Evolutionary conservation across 1,140 invertebrate species (phyloP), one percentile per base, ranked within the genome.

Genomic region (Grapholita molesta): DNA sequence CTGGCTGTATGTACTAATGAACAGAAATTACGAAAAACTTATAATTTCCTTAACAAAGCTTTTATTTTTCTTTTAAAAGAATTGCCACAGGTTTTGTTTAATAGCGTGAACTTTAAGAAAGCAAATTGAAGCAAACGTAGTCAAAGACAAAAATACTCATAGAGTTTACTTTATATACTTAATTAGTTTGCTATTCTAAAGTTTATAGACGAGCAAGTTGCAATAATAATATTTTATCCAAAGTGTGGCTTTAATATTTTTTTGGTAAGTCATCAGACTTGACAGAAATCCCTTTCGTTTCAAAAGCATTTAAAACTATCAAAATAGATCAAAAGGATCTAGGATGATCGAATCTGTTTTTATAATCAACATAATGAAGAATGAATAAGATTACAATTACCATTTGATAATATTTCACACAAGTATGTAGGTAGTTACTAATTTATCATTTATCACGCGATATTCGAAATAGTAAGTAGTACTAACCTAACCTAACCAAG

Each of bases 1-100:
- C 80, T 83, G 80, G 84, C 88, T 84, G 85, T 88, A 89, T 65
- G 21, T 65, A 38, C 28, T 61, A 61, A 61, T 61, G 55, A 61
- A 61, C 55, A 61, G 55, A 61, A 61, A 61, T 61, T 30, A 61
- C 28, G 55, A 61, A 61, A 61, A 15, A 12, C n/a, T 32, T 66
- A 66, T 24, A 66, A 66, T 25, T 66, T 32, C n/a, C n/a, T 66
- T 61, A 61, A 61, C 55, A 61, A 48, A 61, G 55, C 28, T 61
- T 32, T 61, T 30, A 61, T 61, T 61, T 15, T n/a, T 30, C n/a
- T 61, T 57, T 28, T 55, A 25, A 2, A 61, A 61, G 55, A 61
- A 48, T 21, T 48, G 21, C 18, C 21, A 21, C 30, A 61, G 55
- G 55, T 61, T 61, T 61, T 28, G 24, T 61, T 28, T 18, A 61